Evolutionary conservation across 37 sponge, comb jelly and placozoan species (phyloP).

Genomic region (Dysidea cf. avara): DNA sequence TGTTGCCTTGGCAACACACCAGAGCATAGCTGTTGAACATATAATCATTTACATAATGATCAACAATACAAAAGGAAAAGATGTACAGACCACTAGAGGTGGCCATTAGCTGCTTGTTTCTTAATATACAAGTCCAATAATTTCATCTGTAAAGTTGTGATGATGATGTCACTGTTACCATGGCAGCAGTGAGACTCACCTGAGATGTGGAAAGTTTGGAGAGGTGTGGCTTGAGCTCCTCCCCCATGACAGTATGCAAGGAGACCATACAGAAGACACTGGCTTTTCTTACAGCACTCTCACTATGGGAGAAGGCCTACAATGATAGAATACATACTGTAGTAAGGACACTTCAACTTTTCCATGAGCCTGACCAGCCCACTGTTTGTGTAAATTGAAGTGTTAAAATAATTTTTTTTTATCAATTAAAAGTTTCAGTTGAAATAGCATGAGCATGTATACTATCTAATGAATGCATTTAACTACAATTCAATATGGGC

Average conservation of each 20-base stretch:
- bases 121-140: conserved; percentile 78
- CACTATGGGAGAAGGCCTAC: conserved; percentile 70
- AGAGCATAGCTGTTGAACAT: neutral
- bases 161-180: neutral
- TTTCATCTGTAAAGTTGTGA: conserved; percentile 42
- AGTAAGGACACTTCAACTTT: neutral
- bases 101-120: conserved; percentile 16
- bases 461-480: too few species aligned
- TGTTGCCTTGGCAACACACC: conserved; percentile 4
- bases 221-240: conserved; percentile 64
- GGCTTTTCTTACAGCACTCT: conserved; percentile 82
- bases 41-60: neutral
- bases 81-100: conserved; percentile 5
- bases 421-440: too few species aligned
- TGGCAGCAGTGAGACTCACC: conserved; percentile 13
- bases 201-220: conserved; percentile 70
- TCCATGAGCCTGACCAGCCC: too few species aligned
- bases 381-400: too few species aligned
- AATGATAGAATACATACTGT: neutral
- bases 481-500: too few species aligned
- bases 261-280: conserved; percentile 94
- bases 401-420: too few species aligned
- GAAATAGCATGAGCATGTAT: too few species aligned
- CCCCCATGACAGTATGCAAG: conserved; percentile 71
- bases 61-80: neutral